phyloP scores from a whole-genome alignment of 2,797 vertebrate genomes.

The Babyrousa celebensis region DNA sequence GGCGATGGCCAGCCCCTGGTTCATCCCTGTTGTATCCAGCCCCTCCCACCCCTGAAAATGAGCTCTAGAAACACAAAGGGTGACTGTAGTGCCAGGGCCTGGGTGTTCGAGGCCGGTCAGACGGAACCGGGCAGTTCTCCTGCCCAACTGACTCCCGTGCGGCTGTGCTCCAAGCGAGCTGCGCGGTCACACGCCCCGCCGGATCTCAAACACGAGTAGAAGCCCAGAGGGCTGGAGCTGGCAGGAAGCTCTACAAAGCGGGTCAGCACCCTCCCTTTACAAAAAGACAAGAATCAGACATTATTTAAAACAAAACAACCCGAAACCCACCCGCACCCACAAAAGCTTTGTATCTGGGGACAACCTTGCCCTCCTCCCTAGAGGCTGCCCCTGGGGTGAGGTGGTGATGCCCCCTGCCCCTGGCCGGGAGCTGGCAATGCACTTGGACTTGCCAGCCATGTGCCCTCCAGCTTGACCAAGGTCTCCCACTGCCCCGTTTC shows the following conservation, averaged over 20 bases:
- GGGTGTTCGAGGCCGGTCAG: background rate
- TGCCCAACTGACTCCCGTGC: background rate
- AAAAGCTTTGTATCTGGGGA: background rate
- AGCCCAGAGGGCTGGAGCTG: background rate
- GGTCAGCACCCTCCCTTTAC: background rate
- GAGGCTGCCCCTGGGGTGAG: background rate
- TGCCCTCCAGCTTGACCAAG: background rate
- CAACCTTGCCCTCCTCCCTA: background rate
- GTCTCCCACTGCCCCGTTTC: slow-evolving; percentile 22
- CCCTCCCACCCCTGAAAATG: background rate
- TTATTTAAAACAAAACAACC: slow-evolving; percentile 17
- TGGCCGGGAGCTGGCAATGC: background rate
- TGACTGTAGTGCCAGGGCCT: background rate
- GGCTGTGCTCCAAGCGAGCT: background rate
- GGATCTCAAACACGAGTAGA: too few relatives aligned
- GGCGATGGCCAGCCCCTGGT: background rate
- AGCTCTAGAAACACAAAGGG: background rate
- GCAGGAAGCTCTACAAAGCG: background rate
- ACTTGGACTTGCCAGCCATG: background rate
- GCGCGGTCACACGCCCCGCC: background rate
- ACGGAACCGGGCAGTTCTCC: background rate
- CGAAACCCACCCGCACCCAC: background rate
- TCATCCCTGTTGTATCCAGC: too few relatives aligned
- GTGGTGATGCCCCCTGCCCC: background rate
- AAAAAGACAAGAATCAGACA: background rate